Evolutionary conservation across 2,113 vertebrate species (phyloP).

Genomic region (Sus scrofa): DNA sequence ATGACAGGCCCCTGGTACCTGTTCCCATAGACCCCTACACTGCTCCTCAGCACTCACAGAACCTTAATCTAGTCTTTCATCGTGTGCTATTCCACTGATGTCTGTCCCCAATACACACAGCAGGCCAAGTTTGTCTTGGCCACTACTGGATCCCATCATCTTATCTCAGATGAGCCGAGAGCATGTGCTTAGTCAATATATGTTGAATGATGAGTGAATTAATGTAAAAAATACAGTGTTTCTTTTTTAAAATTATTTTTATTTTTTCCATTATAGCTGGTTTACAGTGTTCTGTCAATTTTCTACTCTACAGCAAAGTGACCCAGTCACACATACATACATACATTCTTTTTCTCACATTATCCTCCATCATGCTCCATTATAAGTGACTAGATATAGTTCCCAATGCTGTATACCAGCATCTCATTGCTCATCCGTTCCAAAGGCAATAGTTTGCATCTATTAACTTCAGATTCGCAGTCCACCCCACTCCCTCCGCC

Average conservation of each 20-base stretch:
- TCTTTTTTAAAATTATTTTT: not conserved
- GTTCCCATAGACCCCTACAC: not conserved
- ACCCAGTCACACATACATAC: no score
- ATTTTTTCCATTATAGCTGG: no score
- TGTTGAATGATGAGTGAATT: not conserved
- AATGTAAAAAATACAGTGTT: not conserved
- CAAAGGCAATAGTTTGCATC: no score
- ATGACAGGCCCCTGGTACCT: not conserved
- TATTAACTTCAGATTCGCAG: no score
- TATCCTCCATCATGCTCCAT: no score
- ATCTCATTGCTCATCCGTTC: no score
- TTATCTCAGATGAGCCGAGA: not conserved
- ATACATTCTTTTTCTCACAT: no score
- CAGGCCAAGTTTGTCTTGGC: not conserved
- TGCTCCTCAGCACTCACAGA: not conserved
- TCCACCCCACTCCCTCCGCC: no score
- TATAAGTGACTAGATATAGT: no score
- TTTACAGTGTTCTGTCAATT: no score
- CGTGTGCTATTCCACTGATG: rapidly evolving
- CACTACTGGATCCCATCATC: not conserved
- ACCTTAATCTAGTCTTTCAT: not conserved
- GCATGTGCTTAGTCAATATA: not conserved
- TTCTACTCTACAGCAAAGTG: no score
- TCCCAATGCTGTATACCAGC: no score
- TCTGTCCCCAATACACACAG: not conserved